Conservation (phyloP, 2,888 invertebrate genomes). For the Serrognathus titanus region DNA sequence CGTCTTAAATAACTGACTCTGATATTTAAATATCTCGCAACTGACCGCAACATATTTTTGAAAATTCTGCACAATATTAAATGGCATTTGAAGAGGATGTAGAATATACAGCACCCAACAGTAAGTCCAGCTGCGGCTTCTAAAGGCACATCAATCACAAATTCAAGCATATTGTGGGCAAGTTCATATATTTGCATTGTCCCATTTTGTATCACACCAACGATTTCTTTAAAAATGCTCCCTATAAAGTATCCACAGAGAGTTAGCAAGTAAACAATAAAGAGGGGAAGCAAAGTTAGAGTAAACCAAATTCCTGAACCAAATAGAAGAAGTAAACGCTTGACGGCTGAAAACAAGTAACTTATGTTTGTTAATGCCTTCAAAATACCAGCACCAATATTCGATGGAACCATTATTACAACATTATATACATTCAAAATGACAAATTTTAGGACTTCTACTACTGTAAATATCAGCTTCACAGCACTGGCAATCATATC, state of each 20-base stretch:
- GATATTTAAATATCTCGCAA: too few relatives aligned
- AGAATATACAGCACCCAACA: slow-evolving; percentile 31
- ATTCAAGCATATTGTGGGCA: slow-evolving; percentile 21
- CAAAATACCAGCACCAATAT: slow-evolving; percentile 6
- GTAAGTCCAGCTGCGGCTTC: slow-evolving; percentile 36
- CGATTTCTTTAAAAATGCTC: slow-evolving; percentile 17
- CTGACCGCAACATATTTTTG: slow-evolving; percentile 8
- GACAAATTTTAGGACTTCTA: slow-evolving; percentile 2
- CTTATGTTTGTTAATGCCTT: slow-evolving; percentile 21
- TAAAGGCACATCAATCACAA: slow-evolving; percentile 38
- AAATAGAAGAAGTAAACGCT: slow-evolving; percentile 33
- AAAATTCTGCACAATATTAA: slow-evolving; percentile 24
- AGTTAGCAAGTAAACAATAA: slow-evolving; percentile 25
- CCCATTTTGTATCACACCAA: slow-evolving; percentile 4
- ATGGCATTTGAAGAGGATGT: slow-evolving; percentile 35
- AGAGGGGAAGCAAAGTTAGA: slow-evolving; percentile 34
- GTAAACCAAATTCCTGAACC: slow-evolving; percentile 40
- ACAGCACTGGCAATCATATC: not conserved
- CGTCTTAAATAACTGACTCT: not conserved
- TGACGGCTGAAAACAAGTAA: slow-evolving; percentile 26
- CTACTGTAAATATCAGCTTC: too few relatives aligned
- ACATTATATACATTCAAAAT: not conserved
- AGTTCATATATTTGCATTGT: slow-evolving; percentile 10
- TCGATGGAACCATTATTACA: not conserved
- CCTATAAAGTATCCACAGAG: slow-evolving; percentile 22